phyloP scores from a whole-genome alignment of 2,113 vertebrate species.

The Saccopteryx leptura region DNA sequence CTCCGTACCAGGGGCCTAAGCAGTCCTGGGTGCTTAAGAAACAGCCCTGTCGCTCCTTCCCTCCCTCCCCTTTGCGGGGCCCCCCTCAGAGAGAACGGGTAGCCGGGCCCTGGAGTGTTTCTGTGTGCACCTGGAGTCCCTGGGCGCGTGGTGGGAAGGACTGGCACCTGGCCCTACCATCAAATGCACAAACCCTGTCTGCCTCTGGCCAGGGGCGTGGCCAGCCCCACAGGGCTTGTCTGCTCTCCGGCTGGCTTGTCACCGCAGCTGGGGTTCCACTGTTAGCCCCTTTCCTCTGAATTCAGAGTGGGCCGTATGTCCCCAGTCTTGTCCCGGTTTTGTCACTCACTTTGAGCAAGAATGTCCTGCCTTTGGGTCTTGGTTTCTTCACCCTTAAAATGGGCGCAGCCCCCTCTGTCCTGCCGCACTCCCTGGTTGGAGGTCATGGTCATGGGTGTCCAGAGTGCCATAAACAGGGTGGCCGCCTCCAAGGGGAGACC shows the following conservation, averaged over 20 bases:
- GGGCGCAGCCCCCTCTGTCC: background rate
- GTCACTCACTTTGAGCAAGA: background rate
- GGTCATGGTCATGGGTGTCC: background rate
- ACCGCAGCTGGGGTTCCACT: background rate
- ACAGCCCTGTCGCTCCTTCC: background rate
- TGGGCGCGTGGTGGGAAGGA: too few species aligned
- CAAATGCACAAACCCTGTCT: background rate
- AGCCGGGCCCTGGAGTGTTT: background rate
- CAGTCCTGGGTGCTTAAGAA: background rate
- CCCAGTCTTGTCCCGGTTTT: background rate
- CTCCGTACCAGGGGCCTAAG: background rate
- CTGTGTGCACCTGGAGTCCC: too few species aligned
- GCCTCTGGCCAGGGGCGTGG: background rate
- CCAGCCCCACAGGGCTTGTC: rapidly evolving
- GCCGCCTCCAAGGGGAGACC: background rate
- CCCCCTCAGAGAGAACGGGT: background rate
- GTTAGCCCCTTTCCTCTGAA: background rate
- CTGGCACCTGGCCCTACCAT: too few species aligned
- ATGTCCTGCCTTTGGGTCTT: background rate
- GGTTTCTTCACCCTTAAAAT: background rate
- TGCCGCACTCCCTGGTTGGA: background rate
- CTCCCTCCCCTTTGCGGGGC: background rate
- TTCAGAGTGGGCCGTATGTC: background rate
- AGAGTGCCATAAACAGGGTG: background rate
- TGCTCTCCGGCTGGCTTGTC: background rate